Conservation (phyloP, 2,797 vertebrate genomes). For the Pseudopleuronectes americanus region DNA sequence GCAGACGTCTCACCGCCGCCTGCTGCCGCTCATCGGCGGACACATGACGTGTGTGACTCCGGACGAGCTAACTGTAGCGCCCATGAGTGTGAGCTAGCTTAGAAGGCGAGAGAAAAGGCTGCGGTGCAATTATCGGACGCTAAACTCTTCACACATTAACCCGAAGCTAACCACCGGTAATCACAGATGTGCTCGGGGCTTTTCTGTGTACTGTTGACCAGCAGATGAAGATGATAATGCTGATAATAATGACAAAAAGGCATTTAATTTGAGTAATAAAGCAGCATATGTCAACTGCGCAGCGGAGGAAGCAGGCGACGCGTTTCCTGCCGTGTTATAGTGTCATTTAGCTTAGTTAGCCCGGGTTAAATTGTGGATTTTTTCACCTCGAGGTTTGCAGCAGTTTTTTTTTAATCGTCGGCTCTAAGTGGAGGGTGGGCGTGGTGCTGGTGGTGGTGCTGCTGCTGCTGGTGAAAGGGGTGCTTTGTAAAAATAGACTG, state of each 20-base stretch:
- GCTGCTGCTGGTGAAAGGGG: not conserved
- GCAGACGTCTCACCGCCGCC: not conserved
- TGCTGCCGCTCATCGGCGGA: rapidly evolving
- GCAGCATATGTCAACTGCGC: slow-evolving; percentile 8
- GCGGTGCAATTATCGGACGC: not conserved
- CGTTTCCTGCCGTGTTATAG: not conserved
- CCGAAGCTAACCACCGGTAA: too few relatives aligned
- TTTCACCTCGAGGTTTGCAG: slow-evolving; percentile 20
- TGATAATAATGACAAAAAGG: not conserved
- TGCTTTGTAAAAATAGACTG: slow-evolving; percentile 70
- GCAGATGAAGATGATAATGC: not conserved
- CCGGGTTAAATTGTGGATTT: not conserved
- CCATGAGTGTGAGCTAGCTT: not conserved
- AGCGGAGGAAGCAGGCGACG: not conserved
- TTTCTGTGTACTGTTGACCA: not conserved
- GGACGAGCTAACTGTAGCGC: rapidly evolving
- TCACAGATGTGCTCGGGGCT: not conserved
- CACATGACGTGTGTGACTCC: rapidly evolving
- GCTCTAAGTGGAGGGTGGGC: slow-evolving; percentile 61
- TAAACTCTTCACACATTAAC: not conserved
- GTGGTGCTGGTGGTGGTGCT: slow-evolving; percentile 47
- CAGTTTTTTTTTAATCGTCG: slow-evolving; percentile 15
- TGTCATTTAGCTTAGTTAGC: not conserved
- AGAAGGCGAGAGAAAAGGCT: not conserved
- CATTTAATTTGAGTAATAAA: not conserved